Evolutionary conservation across 1,140 invertebrate species (phyloP), one percentile per base, ranked within the genome.

Genomic region (Asobara japonica): DNA sequence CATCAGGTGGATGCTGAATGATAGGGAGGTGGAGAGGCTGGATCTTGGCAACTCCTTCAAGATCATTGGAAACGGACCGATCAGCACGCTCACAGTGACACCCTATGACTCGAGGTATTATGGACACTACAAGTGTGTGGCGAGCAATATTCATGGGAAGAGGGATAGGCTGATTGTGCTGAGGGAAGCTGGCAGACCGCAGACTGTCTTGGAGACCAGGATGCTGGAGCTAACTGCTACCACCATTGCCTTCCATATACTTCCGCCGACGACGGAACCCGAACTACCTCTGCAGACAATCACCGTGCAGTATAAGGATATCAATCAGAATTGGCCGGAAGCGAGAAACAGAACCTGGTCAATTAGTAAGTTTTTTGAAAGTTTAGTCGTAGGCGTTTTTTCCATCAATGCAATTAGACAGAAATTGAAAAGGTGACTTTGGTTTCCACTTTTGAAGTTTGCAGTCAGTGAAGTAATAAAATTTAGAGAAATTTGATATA

Each of bases 81-180:
- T 87, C 31, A 95, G 94, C 51, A 90, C 89, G 71, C 84, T 96
- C 0, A 89, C 89, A 36, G 90, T 96, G 0, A 89, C 85, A 5
- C 93, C 94, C 0, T 71, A 87, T 0, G 91, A 93, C 41, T 81
- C 80, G 2, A 83, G 89, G 31, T 91, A 92, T 67, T 97, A 94
- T 83, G 93, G 92, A 0, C 85, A 87, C 18, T 98, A 97, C 87
- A 93, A 91, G 78, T 97, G 96, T 84, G 88, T 93, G 33, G 96
- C 95, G 0, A 91, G 89, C 2, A 97, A 97, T 78, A 86, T 86
- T 18, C 90, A 94, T 33, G 96, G 96, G 3, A 88, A 88, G 45
- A 89, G 88, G 0, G 89, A 91, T 51, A 90, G 92, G 64, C 82
- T 85, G 18, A 92, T 97, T 64, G 89, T 92, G 38, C 87, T 98